Evolutionary conservation across 2,888 invertebrate species (phyloP).

Genomic region (Caradrina clavipalpis): DNA sequence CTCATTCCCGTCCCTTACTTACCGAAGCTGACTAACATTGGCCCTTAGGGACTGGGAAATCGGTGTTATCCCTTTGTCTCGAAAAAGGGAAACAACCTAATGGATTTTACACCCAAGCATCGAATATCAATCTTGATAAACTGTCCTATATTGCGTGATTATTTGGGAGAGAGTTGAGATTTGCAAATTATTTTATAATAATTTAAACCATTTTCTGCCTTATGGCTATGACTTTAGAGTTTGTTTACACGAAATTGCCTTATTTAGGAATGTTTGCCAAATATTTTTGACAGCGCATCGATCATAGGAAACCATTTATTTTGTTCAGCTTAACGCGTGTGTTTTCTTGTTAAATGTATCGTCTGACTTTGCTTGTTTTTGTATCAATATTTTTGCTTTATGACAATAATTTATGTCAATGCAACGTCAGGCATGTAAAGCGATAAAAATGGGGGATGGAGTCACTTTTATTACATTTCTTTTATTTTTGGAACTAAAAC

Average conservation of each 20-base stretch:
- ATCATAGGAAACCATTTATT: conserved; percentile 51
- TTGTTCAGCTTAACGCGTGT: conserved; percentile 25
- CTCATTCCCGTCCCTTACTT: conserved; percentile 11
- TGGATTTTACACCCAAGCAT: conserved; percentile 35
- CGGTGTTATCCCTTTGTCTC: conserved; percentile 20
- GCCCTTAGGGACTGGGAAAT: conserved; percentile 31
- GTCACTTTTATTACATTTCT: too few species aligned
- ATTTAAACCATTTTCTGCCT: conserved; percentile 22
- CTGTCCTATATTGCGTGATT: conserved; percentile 24
- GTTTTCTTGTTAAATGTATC: conserved; percentile 39
- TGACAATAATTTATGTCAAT: background rate
- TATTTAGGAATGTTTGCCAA: conserved; percentile 25
- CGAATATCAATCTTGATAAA: conserved; percentile 47
- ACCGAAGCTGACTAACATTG: conserved; percentile 15
- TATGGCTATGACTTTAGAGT: conserved; percentile 10
- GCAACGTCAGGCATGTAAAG: too few species aligned
- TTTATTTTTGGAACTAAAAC: too few species aligned
- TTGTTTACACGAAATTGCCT: background rate
- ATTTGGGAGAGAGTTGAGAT: conserved; percentile 23
- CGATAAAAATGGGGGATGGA: too few species aligned
- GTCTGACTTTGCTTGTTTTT: conserved; percentile 22
- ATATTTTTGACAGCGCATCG: conserved; percentile 48
- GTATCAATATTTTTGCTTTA: conserved; percentile 19
- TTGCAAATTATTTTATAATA: background rate
- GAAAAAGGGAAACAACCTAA: conserved; percentile 35